Evolutionary conservation across 1,140 invertebrate species (phyloP).

Genomic region (Drosophila parabipectinata): DNA sequence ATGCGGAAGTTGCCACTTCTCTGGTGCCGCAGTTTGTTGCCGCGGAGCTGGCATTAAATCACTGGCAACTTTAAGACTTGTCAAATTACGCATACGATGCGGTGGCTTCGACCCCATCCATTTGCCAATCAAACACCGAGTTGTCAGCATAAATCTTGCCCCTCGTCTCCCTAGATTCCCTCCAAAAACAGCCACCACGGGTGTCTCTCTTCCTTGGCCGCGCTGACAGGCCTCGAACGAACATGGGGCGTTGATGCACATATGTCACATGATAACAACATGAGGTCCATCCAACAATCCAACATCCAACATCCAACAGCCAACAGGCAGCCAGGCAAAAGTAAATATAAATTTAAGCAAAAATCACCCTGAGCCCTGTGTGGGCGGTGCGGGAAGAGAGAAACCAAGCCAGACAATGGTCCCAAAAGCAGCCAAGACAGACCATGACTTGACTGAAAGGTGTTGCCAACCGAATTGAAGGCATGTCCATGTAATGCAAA

Average conservation of each 20-base stretch:
- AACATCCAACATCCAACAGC: slow-evolving; percentile 12
- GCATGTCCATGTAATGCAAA: slow-evolving; percentile 72
- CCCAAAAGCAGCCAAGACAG: slow-evolving; percentile 36
- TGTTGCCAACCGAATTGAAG: slow-evolving; percentile 72
- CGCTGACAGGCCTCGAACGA: slow-evolving; percentile 64
- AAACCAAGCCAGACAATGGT: slow-evolving; percentile 52
- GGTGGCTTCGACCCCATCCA: slow-evolving; percentile 59
- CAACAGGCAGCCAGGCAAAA: slow-evolving; percentile 20
- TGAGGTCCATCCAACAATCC: slow-evolving; percentile 60
- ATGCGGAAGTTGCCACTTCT: slow-evolving; percentile 71
- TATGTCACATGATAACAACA: slow-evolving; percentile 82
- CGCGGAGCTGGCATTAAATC: slow-evolving; percentile 49
- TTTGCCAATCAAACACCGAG: slow-evolving; percentile 74
- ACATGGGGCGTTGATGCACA: slow-evolving; percentile 81
- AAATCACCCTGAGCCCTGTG: slow-evolving; percentile 70
- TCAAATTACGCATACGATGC: slow-evolving; percentile 76
- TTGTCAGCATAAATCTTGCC: slow-evolving; percentile 72
- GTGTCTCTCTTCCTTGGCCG: slow-evolving; percentile 46
- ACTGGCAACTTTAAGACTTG: slow-evolving; percentile 64
- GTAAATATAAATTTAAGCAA: slow-evolving; percentile 76
- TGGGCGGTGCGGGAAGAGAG: slow-evolving; percentile 57
- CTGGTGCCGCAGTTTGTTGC: slow-evolving; percentile 17
- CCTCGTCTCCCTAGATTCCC: background rate
- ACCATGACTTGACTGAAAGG: slow-evolving; percentile 77
- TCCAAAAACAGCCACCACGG: slow-evolving; percentile 14